phyloP scores from a whole-genome alignment of 2,797 vertebrate species.

The Acipenser ruthenus region DNA sequence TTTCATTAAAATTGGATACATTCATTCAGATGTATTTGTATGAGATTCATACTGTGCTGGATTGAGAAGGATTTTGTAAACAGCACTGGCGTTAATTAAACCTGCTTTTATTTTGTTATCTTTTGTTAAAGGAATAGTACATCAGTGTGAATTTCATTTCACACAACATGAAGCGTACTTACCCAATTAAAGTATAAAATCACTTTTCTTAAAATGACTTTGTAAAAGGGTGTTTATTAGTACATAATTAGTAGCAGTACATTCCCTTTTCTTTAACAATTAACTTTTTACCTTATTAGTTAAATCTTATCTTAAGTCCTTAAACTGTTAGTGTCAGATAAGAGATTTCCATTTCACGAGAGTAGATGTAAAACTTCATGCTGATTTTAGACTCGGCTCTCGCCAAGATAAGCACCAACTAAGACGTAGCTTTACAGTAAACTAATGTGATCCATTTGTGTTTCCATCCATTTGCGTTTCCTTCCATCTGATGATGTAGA shows the following conservation, averaged over 20 bases:
- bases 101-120: slow-evolving; percentile 50
- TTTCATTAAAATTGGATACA: no score
- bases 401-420: no score
- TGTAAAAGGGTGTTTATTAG: slow-evolving; percentile 41
- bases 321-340: slow-evolving; percentile 45
- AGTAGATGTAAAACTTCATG: no score
- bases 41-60: slow-evolving; percentile 20
- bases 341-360: slow-evolving; percentile 38
- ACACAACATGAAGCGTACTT: slow-evolving; percentile 30
- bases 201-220: not conserved
- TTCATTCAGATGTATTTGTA: no score
- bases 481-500: no score
- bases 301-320: slow-evolving; percentile 41
- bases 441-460: no score
- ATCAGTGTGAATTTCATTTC: slow-evolving; percentile 20
- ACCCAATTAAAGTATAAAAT: slow-evolving; percentile 47
- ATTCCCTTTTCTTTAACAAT: slow-evolving; percentile 36
- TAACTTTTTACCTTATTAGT: slow-evolving; percentile 58
- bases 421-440: no score
- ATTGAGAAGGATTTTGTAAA: slow-evolving; percentile 32
- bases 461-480: no score
- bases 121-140: slow-evolving; percentile 41
- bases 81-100: slow-evolving; percentile 50
- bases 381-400: no score
- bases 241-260: slow-evolving; percentile 19